Conservation (phyloP, 2,113 vertebrate genomes). For the Sitta europaea region DNA sequence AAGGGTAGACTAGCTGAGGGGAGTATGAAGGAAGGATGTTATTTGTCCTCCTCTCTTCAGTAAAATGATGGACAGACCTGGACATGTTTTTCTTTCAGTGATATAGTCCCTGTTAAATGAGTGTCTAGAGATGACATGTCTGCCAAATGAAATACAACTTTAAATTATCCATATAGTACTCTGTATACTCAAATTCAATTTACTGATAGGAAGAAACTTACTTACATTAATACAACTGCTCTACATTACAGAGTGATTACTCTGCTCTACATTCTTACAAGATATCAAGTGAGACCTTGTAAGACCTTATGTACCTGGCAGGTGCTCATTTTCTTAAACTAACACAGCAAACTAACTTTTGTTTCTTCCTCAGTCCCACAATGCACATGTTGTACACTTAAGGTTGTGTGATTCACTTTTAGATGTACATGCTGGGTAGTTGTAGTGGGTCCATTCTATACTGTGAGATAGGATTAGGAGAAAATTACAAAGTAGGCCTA, state of each 20-base stretch:
- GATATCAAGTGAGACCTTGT: neutral
- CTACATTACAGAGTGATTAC: neutral
- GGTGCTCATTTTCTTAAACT: neutral
- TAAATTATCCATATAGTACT: neutral
- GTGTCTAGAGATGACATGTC: neutral
- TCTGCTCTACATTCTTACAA: neutral
- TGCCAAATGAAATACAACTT: neutral
- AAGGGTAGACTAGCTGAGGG: neutral
- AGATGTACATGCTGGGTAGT: neutral
- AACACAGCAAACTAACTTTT: neutral
- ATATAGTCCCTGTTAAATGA: fast-evolving
- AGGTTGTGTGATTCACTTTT: neutral
- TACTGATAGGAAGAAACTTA: neutral
- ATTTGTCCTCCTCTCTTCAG: neutral
- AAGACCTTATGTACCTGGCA: neutral
- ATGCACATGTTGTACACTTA: neutral
- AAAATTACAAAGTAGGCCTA: no score
- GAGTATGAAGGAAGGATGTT: neutral
- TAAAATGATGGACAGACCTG: neutral
- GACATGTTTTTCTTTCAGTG: neutral
- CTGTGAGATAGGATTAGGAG: no score
- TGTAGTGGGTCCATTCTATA: no score
- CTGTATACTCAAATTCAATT: neutral
- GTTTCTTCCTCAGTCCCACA: neutral
- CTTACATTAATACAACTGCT: neutral